Conservation (phyloP, 2,113 vertebrate genomes). For the Cheilinus undulatus region DNA sequence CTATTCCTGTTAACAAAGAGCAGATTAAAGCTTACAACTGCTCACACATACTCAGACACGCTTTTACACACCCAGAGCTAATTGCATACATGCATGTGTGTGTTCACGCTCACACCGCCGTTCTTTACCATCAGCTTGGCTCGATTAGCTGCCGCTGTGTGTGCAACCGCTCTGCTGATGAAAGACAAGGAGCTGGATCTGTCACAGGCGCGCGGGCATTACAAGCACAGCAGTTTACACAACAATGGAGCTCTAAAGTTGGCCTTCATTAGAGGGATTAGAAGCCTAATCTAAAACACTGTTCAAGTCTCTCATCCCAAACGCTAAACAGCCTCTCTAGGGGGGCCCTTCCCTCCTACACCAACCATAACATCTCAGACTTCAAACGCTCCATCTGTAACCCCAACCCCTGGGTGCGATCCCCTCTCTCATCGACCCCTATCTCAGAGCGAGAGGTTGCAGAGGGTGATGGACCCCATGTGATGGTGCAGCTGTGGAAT, state of each 20-base stretch:
- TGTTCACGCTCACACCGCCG: conserved; percentile 32
- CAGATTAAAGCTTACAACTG: conserved; percentile 57
- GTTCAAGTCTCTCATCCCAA: conserved; percentile 63
- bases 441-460: conserved; percentile 48
- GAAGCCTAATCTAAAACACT: conserved; percentile 73
- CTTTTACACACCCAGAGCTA: conserved; percentile 37
- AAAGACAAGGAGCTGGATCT: conserved; percentile 71
- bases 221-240: conserved; percentile 68
- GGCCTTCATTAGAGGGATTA: conserved; percentile 78
- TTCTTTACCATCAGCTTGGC: conserved; percentile 61
- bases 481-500: conserved; percentile 74
- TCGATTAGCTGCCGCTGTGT: conserved; percentile 62
- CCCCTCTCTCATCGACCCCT: conserved; percentile 63
- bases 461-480: conserved; percentile 61
- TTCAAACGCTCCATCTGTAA: conserved; percentile 79
- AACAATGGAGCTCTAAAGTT: conserved; percentile 64
- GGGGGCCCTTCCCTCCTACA: conserved; percentile 50
- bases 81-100: conserved; percentile 46
- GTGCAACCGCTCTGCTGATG: conserved; percentile 58
- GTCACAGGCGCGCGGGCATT: conserved; percentile 52
- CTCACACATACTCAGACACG: conserved; percentile 15
- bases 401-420: conserved; percentile 66
- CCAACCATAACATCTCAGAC: conserved; percentile 72
- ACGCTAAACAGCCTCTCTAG: conserved; percentile 68
- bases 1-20: conserved; percentile 55